Percentiles rank a stretch among this genome's conserved stretches.
Evolutionary conservation across 2,888 invertebrate species (phyloP).

Genomic region (Cephus nigrinus): DNA sequence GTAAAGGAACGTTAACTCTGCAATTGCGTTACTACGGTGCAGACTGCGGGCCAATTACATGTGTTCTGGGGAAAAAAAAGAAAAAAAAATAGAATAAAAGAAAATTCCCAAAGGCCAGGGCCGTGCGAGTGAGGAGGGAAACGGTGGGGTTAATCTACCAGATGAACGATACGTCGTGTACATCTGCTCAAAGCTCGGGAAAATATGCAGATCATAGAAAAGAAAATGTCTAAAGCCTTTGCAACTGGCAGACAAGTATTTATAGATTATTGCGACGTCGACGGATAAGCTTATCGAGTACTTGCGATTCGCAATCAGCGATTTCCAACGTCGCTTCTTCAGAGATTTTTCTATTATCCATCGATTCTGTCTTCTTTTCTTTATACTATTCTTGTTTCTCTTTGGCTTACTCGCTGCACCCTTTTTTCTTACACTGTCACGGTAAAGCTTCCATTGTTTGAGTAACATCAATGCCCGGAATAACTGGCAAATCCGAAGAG

Average conservation of each 20-base stretch:
- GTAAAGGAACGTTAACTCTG: background rate
- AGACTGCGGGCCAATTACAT: background rate
- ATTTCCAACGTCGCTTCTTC: background rate
- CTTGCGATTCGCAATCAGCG: background rate
- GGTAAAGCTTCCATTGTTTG: conserved; percentile 18
- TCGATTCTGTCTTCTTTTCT: background rate
- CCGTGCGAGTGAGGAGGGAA: background rate
- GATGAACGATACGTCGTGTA: background rate
- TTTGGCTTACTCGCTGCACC: background rate
- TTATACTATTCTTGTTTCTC: background rate
- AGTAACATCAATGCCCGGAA: conserved; percentile 7
- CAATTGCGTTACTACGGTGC: background rate
- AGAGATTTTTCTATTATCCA: conserved; percentile 20
- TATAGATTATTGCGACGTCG: background rate
- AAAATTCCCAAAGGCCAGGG: background rate
- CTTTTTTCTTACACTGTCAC: background rate
- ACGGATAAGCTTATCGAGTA: background rate
- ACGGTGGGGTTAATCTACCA: background rate
- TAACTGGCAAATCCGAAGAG: conserved; percentile 18
- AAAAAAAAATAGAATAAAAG: background rate
- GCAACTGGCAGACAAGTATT: background rate
- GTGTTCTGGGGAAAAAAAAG: conserved; percentile 9
- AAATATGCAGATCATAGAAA: background rate
- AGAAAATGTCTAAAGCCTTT: background rate
- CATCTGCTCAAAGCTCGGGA: background rate